These are phyloP conservation scores for Synergus umbraculus DNA, from an alignment of 2,888 invertebrate species.

Conservation along the genomic window DNA sequence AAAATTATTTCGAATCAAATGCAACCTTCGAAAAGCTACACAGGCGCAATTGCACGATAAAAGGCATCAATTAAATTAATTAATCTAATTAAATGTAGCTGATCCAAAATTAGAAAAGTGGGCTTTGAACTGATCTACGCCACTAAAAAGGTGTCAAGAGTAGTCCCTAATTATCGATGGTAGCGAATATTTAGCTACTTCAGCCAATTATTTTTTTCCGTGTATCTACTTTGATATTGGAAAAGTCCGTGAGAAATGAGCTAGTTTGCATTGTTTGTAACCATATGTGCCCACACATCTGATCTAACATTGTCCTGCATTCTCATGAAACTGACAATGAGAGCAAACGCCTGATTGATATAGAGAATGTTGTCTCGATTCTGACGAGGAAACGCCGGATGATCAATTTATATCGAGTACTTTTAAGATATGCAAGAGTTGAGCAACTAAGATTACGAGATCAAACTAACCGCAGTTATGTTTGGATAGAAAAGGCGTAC, in stretches of 20 bases:
- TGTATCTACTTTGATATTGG: background rate
- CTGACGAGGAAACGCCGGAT: constrained; percentile 33
- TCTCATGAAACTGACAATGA: constrained; percentile 11
- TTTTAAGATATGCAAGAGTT: constrained; percentile 23
- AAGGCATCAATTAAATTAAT: background rate
- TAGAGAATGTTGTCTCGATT: constrained; percentile 32
- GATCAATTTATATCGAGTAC: constrained; percentile 30
- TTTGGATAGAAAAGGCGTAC: constrained; percentile 19
- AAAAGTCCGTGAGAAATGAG: constrained; percentile 22
- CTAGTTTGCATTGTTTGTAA: constrained; percentile 24
- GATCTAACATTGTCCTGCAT: constrained; percentile 23
- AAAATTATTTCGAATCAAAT: constrained; percentile 47
- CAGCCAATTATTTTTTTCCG: background rate
- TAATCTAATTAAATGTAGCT: background rate
- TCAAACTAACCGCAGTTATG: constrained; percentile 14
- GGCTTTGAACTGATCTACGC: background rate
- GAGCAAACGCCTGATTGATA: constrained; percentile 6
- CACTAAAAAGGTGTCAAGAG: too few relatives aligned
- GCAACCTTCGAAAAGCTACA: background rate
- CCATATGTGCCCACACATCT: constrained; percentile 14
- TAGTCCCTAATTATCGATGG: too few relatives aligned
- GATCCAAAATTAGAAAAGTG: background rate
- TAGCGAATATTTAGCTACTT: too few relatives aligned
- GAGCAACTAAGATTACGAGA: constrained; percentile 29
- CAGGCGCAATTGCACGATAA: background rate